Base-by-base conservation (phyloP, 2,113 vertebrate species). In the Orientallactaga bullata region DNA sequence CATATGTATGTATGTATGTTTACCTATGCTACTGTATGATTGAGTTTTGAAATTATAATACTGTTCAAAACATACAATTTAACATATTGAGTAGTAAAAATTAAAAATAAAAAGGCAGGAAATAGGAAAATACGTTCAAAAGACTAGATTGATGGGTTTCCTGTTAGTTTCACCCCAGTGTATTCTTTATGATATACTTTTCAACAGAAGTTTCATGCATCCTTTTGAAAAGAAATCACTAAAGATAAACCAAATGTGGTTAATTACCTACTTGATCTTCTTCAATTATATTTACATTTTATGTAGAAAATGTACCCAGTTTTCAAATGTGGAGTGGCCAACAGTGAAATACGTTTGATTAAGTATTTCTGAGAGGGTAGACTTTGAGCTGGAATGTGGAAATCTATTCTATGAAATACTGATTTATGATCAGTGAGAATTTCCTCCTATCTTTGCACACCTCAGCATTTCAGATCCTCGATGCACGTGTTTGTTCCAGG, bases 31-130 rank as follows among this genome's bases (percentile, higher is more conserved):
- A 32, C 10, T 72, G 1, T 79, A 63, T 61, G 11, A 86, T 76
- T 90, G 39, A 85, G 35, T 89, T 85, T 55, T 65, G 2, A 79
- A 95, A 91, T 24, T 28, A 3, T 61, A 39, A 30, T 21, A n/a
- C 60, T 58, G 83, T 95, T 81, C 5, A 55, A 88, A 93, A 91
- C 23, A 72, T 12, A n/a, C 55, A 79, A 17, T 6, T 28, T 65
- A 91, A 61, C 21, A 80, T 42, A 84, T 35, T 13, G 24, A 37
- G 73, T n/a, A 65, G 5, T 89, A 84, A 74, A 87, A 66, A 13
- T 76, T 89, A 77, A 23, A 77, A 71, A 84, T n/a, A 37, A 65
- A 78, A 69, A 65, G 13, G 26, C 51, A 74, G 51, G 42, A 88
- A 71, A 30, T 80, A 21, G 60, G 58, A 88, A 93, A 85, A 72